These are phyloP conservation scores for Lysandra bellargus DNA, from an alignment of 2,888 invertebrate species.

Conservation along the genomic window DNA sequence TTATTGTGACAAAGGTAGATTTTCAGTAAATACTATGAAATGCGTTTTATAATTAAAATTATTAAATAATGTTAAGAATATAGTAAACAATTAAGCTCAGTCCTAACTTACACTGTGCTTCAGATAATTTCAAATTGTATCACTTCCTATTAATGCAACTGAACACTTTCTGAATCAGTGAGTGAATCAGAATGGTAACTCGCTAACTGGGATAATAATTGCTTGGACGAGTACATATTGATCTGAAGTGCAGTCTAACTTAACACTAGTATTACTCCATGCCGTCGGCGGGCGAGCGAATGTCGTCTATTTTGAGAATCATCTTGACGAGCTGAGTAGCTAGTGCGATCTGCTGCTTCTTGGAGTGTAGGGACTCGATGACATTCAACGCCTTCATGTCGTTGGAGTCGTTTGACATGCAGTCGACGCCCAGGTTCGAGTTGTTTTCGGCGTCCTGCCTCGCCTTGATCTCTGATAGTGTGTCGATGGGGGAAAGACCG, in stretches of 20 bases:
- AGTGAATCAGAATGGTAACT: background rate
- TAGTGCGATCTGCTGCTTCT: constrained; percentile 97
- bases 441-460: constrained; percentile 92
- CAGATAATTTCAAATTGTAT: constrained; percentile 1
- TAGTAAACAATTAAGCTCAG: constrained; percentile 26
- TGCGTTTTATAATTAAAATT: constrained; percentile 8
- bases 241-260: background rate
- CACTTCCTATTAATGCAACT: background rate
- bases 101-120: constrained; percentile 11
- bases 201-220: background rate
- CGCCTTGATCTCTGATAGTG: constrained; percentile 94
- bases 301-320: constrained; percentile 99
- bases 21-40: constrained; percentile 3
- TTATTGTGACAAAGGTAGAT: constrained; percentile 8
- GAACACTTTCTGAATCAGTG: background rate
- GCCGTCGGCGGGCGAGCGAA: constrained; percentile 83
- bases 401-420: constrained; percentile 83
- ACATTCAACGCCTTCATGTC: constrained; percentile 98
- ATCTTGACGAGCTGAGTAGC: constrained; percentile 99
- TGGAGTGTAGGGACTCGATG: constrained; percentile 97
- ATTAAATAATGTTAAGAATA: constrained; percentile 27
- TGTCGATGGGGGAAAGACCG: constrained; percentile 95
- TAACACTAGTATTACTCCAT: constrained; percentile 52
- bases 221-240: background rate
- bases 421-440: constrained; percentile 95